Conservation (phyloP, 2,888 invertebrate genomes). For the Empis stercorea region DNA sequence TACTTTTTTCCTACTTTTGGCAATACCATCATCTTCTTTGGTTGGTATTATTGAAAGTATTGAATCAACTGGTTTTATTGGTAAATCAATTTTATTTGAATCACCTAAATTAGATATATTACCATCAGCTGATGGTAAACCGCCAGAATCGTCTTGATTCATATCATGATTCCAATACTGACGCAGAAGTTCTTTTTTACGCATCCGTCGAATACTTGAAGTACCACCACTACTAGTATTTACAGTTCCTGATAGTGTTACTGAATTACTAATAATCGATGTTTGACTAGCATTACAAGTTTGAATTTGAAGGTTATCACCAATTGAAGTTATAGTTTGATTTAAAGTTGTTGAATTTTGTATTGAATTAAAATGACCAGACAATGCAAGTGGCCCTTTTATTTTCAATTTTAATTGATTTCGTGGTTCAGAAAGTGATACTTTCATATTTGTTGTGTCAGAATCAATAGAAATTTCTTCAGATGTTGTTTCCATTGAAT, state of each 20-base stretch:
- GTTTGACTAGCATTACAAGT: conserved; percentile 8
- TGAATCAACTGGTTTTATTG: conserved; percentile 79
- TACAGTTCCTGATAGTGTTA: conserved; percentile 5
- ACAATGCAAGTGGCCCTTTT: conserved; percentile 72
- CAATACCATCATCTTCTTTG: conserved; percentile 59
- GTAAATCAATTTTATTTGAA: conserved; percentile 51
- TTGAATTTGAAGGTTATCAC: conserved; percentile 6
- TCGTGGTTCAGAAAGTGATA: conserved; percentile 64
- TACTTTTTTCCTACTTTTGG: conserved; percentile 38
- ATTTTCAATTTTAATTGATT: conserved; percentile 84
- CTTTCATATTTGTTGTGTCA: conserved; percentile 47
- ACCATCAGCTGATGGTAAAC: conserved; percentile 37
- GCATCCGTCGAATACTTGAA: conserved; percentile 69
- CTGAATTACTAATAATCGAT: conserved; percentile 12
- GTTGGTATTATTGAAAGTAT: conserved; percentile 73
- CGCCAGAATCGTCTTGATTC: conserved; percentile 66
- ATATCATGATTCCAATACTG: conserved; percentile 79
- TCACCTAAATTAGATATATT: conserved; percentile 21
- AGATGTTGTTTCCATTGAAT: conserved; percentile 35
- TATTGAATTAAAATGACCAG: conserved; percentile 54
- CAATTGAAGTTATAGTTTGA: conserved; percentile 14
- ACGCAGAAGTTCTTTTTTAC: conserved; percentile 75
- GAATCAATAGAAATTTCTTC: conserved; percentile 37
- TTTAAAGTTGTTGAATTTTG: conserved; percentile 39
- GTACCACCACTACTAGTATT: conserved; percentile 40